phyloP scores from a whole-genome alignment of 2,888 invertebrate genomes.

The Agriopis aurantiaria region DNA sequence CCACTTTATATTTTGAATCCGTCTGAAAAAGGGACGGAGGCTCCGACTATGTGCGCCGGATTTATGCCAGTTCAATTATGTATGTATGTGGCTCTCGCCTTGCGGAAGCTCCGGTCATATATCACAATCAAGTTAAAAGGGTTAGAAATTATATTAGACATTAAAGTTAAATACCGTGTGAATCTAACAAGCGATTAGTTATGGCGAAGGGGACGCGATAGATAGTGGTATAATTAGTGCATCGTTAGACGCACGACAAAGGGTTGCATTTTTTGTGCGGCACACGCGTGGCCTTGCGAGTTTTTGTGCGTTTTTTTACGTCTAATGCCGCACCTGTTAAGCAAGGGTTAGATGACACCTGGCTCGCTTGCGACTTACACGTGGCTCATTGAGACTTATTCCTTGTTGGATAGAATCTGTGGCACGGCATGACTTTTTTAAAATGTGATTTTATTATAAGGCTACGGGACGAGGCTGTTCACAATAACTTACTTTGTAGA shows the following conservation, averaged over 20 bases:
- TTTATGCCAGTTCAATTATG: slow-evolving; percentile 68
- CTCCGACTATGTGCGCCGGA: slow-evolving; percentile 58
- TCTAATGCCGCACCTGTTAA: slow-evolving; percentile 54
- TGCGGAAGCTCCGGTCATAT: slow-evolving; percentile 1
- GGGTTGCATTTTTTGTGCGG: slow-evolving; percentile 63
- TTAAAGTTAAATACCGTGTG: slow-evolving; percentile 53
- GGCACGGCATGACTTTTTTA: slow-evolving; percentile 4
- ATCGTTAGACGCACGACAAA: slow-evolving; percentile 63
- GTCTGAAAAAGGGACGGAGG: slow-evolving; percentile 70
- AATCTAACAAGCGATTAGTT: slow-evolving; percentile 69
- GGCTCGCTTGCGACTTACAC: slow-evolving; percentile 7
- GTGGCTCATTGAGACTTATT: slow-evolving; percentile 7
- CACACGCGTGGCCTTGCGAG: slow-evolving; percentile 62
- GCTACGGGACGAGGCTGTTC: background rate
- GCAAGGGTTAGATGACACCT: slow-evolving; percentile 43
- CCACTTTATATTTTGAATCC: slow-evolving; percentile 76
- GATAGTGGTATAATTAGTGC: slow-evolving; percentile 59
- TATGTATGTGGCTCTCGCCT: slow-evolving; percentile 58
- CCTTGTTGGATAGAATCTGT: background rate
- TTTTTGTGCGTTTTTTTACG: slow-evolving; percentile 56
- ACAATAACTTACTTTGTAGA: background rate
- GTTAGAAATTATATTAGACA: slow-evolving; percentile 37
- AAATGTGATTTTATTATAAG: background rate
- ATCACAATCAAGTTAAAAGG: slow-evolving; percentile 37
- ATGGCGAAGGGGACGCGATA: slow-evolving; percentile 63